Conservation (phyloP, 2,888 invertebrate genomes). For the Cheilosia scutellata region DNA sequence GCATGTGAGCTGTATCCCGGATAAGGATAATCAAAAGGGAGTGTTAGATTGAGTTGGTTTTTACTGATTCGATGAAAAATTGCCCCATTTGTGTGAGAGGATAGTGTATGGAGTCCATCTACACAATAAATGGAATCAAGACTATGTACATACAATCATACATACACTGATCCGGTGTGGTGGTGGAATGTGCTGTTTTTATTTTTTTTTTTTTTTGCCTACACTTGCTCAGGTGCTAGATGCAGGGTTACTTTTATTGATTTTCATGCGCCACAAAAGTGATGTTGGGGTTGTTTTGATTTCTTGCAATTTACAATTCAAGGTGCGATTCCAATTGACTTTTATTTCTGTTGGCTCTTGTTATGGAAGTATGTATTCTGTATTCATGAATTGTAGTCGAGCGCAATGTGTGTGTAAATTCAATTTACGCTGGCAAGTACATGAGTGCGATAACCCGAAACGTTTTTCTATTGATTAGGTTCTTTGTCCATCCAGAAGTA, state of each 20-base stretch:
- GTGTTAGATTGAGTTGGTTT: slow-evolving; percentile 41
- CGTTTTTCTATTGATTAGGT: slow-evolving; percentile 24
- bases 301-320: slow-evolving; percentile 69
- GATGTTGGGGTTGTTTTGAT: slow-evolving; percentile 67
- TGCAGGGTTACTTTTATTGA: slow-evolving; percentile 43
- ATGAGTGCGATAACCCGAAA: slow-evolving; percentile 31
- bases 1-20: slow-evolving; percentile 6
- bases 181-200: slow-evolving; percentile 34
- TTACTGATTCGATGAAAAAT: slow-evolving; percentile 69
- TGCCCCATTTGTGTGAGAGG: slow-evolving; percentile 51
- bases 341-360: slow-evolving; percentile 46
- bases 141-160: slow-evolving; percentile 31
- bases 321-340: slow-evolving; percentile 70
- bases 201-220: background rate
- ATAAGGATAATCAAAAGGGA: slow-evolving; percentile 48
- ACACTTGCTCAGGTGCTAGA: slow-evolving; percentile 1
- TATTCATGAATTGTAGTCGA: slow-evolving; percentile 52
- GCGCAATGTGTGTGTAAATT: slow-evolving; percentile 39
- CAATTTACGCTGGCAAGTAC: slow-evolving; percentile 45
- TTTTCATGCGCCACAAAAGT: slow-evolving; percentile 69
- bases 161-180: background rate
- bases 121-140: slow-evolving; percentile 64
- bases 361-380: slow-evolving; percentile 36
- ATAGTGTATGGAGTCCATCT: slow-evolving; percentile 27
- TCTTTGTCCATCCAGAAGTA: slow-evolving; percentile 4